Evolutionary conservation across 2,113 vertebrate genomes (phyloP), one percentile per base, ranked within the genome.

Genomic region (Erythrolamprus reginae): DNA sequence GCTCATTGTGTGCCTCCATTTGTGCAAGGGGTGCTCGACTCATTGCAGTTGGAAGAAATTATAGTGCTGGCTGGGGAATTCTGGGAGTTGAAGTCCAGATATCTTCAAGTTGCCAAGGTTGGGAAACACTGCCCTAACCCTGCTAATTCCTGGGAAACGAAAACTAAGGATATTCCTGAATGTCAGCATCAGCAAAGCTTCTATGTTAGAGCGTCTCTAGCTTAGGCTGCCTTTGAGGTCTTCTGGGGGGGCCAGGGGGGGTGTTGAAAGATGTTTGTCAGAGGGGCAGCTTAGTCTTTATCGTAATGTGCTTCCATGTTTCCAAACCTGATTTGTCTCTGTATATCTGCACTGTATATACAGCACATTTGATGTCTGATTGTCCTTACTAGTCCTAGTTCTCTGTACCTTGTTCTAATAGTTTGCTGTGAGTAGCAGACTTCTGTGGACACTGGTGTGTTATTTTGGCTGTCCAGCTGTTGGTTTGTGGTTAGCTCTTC

Each of bases 401-500:
- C 96, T 97, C 93, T 96, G 96, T 97, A 93, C 93, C 90, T n/a
- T 96, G 97, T 97, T 96, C 88, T 51, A 23, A 83, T 93, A 96
- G 96, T 94, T 94, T 94, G 90, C 93, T 95, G 94, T 96, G 95
- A 95, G 96, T 95, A 95, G 93, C 95, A 94, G 97, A 96, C 92
- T 96, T 93, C 89, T 96, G 96, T 97, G 96, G 97, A 97, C 96
- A 97, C 97, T 84, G 88, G 92, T 96, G 96, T 97, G 38, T 97
- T 95, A 92, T 95, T 97, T 96, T 97, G 97, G 96, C 96, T 96
- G 96, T 97, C 93, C 93, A 98, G 93, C 97, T 96, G 93, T 96
- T 96, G 96, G 96, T 97, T 97, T 97, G 97, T 98, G 97, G 96
- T 97, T 96, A 95, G 95, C 95, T 96, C 91, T 95, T n/a, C n/a